Conservation (phyloP, 2,888 invertebrate genomes). For the Apamea crenata region DNA sequence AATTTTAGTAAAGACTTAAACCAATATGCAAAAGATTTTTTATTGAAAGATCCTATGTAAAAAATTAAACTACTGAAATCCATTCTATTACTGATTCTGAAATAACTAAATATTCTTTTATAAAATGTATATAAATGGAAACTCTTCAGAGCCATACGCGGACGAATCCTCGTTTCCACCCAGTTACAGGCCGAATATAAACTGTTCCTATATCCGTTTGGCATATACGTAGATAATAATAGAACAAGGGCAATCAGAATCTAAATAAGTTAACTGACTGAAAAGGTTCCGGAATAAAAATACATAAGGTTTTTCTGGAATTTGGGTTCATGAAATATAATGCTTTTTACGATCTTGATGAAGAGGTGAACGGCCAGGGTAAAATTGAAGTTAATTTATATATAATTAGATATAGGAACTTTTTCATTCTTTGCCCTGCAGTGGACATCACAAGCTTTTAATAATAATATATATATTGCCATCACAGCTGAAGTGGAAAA, state of each 20-base stretch:
- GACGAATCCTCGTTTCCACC: neutral
- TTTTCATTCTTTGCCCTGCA: too few species aligned
- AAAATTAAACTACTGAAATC: neutral
- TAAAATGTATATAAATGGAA: neutral
- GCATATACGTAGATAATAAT: conserved; percentile 26
- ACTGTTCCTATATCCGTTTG: conserved; percentile 12
- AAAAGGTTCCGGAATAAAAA: conserved; percentile 26
- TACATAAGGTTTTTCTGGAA: neutral
- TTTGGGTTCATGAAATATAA: neutral
- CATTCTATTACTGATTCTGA: neutral
- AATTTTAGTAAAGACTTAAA: neutral
- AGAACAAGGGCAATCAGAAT: conserved; percentile 12
- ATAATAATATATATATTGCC: too few species aligned
- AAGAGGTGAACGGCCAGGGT: neutral
- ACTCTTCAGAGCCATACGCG: neutral
- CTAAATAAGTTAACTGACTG: conserved; percentile 6
- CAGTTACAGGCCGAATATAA: conserved; percentile 19
- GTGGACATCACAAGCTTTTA: too few species aligned
- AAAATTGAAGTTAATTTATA: neutral
- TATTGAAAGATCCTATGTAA: neutral
- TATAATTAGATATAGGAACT: too few species aligned
- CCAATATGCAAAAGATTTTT: neutral
- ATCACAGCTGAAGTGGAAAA: too few species aligned
- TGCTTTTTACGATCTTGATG: neutral
- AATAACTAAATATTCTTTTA: neutral